Evolutionary conservation across 2,113 vertebrate genomes (phyloP).

Genomic region (Rhabdomys dilectus): DNA sequence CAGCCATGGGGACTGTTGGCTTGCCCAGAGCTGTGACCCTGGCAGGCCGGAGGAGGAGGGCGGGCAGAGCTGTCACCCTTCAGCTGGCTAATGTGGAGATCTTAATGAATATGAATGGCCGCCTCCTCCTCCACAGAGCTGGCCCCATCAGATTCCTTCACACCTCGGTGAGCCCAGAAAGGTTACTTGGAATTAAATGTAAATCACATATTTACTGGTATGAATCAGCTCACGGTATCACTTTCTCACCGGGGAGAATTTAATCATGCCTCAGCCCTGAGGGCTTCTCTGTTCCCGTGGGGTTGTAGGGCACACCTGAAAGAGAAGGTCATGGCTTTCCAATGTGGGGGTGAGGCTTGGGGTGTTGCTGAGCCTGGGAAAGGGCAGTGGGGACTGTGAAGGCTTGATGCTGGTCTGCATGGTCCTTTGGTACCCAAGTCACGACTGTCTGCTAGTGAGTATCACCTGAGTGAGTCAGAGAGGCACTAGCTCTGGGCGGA

Average conservation of each 20-base stretch:
- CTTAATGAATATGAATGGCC: constrained; percentile 93
- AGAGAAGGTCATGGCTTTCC: background rate
- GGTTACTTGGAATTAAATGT: constrained; percentile 91
- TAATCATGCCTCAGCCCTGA: constrained; percentile 63
- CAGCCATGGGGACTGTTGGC: constrained; percentile 63
- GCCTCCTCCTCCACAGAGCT: constrained; percentile 85
- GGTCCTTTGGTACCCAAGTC: constrained; percentile 41
- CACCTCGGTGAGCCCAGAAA: constrained; percentile 87
- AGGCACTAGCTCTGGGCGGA: background rate
- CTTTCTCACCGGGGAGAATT: constrained; percentile 83
- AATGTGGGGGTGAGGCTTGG: background rate
- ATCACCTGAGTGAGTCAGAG: background rate
- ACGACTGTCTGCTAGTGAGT: background rate
- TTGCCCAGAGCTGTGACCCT: constrained; percentile 76
- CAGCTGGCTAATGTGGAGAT: constrained; percentile 84
- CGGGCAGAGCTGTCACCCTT: constrained; percentile 72
- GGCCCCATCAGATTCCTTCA: constrained; percentile 91
- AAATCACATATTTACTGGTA: constrained; percentile 94
- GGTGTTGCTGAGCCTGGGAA: background rate
- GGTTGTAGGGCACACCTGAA: background rate
- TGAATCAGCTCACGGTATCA: constrained; percentile 84
- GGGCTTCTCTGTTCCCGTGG: background rate
- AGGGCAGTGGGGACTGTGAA: background rate
- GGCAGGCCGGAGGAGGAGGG: constrained; percentile 70
- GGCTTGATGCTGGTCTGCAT: background rate